Evolutionary conservation across 2,113 vertebrate species (phyloP), one percentile per base, ranked within the genome.

Genomic region (Triplophysa siluroides): DNA sequence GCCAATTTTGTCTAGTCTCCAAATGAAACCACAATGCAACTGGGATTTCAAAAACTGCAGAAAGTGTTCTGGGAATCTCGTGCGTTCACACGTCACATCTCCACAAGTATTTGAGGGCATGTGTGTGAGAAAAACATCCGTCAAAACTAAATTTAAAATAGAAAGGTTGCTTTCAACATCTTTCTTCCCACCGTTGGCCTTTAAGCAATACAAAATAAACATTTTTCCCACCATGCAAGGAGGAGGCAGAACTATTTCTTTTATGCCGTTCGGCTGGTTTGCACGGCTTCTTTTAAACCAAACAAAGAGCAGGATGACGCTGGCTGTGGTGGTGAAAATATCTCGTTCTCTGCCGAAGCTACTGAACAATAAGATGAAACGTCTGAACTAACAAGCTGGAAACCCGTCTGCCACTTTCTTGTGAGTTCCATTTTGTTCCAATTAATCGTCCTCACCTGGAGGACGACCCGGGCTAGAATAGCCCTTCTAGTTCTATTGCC

Each of bases 401-500:
- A 54, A 19, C 52, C 67, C 12, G 18, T 68, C 72, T 75, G 23
- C 41, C 72, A 81, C 71, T 64, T 61, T 19, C 21, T 41, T 60
- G 67, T 76, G 41, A 61, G 66, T 54, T 52, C 72, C 4, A 18
- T 60, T 69, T 61, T 63, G 54, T 81, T 81, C 79, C 79, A 81
- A 81, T 81, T 81, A 81, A 24, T 76, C 38, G 3, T 69, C 14
- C 43, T 81, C 79, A 81, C 79, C 79, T 74, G 23, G 26, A 69
- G 72, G 38, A 61, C 50, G 21, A 68, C 64, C 72, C 23, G 64
- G 23, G 38, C 43, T 56, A 43, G 41, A 21, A 41, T 56, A 66
- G 61, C 29, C 45, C 54, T 81, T 23, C 21, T 54, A 58, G 13
- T 81, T 23, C 21, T 54, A 58, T 14, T 74, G 62, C 0, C 1